Evolutionary conservation across 1,140 invertebrate genomes (phyloP).

Genomic region (Drosophila gunungcola): DNA sequence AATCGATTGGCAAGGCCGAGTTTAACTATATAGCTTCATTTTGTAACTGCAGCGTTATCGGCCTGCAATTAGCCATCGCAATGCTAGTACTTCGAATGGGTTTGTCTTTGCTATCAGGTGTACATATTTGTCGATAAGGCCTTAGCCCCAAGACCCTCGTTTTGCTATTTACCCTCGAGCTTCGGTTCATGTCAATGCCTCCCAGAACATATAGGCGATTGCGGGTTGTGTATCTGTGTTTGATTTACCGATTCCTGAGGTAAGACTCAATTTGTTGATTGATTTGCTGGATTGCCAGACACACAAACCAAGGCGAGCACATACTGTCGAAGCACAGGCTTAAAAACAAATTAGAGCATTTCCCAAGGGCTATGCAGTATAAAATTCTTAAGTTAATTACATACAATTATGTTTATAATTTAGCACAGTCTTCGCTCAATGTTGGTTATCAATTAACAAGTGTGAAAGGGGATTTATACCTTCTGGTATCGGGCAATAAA

Average conservation of each 20-base stretch:
- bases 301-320: background rate
- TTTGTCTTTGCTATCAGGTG: slow-evolving; percentile 39
- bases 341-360: slow-evolving; percentile 57
- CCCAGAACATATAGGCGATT: slow-evolving; percentile 13
- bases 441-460: slow-evolving; percentile 18
- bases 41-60: slow-evolving; percentile 25
- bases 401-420: background rate
- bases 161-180: slow-evolving; percentile 22
- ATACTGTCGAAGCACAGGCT: slow-evolving; percentile 21
- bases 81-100: slow-evolving; percentile 20
- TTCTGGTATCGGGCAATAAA: background rate
- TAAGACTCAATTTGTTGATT: slow-evolving; percentile 49
- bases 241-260: slow-evolving; percentile 42
- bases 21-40: background rate
- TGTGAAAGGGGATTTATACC: slow-evolving; percentile 16
- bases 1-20: slow-evolving; percentile 9
- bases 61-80: slow-evolving; percentile 37
- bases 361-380: slow-evolving; percentile 1
- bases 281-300: slow-evolving; percentile 34
- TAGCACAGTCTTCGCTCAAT: background rate
- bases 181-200: slow-evolving; percentile 39
- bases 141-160: slow-evolving; percentile 1
- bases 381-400: slow-evolving; percentile 28
- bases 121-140: slow-evolving; percentile 24
- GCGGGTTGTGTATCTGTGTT: slow-evolving; percentile 19